Conservation (phyloP, 2,888 invertebrate genomes). For the Hermaeophaga mercurialis region DNA sequence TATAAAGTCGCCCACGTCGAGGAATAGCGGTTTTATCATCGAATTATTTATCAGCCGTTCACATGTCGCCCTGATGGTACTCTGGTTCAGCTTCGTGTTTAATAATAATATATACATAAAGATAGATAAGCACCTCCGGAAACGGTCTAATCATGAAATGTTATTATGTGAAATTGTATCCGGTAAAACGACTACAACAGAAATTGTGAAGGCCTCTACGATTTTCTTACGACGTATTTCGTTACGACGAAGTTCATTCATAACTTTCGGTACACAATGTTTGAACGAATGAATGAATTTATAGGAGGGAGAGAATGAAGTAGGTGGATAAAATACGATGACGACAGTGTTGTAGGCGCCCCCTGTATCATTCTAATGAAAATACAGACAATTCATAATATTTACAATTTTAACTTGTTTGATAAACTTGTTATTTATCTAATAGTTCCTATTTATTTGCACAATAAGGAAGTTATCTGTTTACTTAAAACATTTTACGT, state of each 20-base stretch:
- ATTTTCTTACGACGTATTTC: constrained; percentile 11
- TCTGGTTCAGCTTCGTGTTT: constrained; percentile 13
- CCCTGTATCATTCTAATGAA: too few species aligned
- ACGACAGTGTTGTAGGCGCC: too few species aligned
- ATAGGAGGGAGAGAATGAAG: too few species aligned
- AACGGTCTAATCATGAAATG: constrained; percentile 34
- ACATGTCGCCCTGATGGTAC: constrained; percentile 2
- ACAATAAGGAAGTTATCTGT: too few species aligned
- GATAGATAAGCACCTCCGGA: constrained; percentile 37
- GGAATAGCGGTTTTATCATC: constrained; percentile 2
- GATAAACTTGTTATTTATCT: too few species aligned
- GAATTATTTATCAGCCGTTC: constrained; percentile 5
- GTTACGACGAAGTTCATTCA: constrained; percentile 5
- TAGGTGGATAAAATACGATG: too few species aligned
- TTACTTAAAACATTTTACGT: too few species aligned
- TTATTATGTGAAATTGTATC: constrained; percentile 34
- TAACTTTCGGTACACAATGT: not conserved
- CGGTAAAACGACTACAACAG: constrained; percentile 15
- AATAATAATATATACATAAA: constrained; percentile 26
- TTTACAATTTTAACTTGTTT: too few species aligned
- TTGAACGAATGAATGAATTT: too few species aligned
- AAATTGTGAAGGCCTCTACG: constrained; percentile 12
- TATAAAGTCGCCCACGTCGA: constrained; percentile 1
- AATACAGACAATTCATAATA: too few species aligned
- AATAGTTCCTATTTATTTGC: too few species aligned